Conservation (phyloP, 2,888 invertebrate genomes). For the Leptopilina syphax region DNA sequence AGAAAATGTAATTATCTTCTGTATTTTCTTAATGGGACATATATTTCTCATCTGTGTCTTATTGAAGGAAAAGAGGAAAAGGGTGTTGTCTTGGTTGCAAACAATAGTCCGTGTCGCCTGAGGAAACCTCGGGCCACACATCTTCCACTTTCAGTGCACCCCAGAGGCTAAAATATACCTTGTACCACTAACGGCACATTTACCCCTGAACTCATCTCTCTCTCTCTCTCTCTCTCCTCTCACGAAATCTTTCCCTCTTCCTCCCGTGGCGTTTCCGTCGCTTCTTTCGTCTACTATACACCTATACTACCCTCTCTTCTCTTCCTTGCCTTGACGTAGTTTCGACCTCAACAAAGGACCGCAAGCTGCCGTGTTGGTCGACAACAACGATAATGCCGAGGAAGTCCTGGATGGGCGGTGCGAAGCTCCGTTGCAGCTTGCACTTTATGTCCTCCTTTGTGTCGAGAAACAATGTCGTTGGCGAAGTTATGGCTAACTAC, state of each 20-base stretch:
- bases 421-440: conserved; percentile 44
- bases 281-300: conserved; percentile 10
- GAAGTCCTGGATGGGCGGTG: conserved; percentile 47
- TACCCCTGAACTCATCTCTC: conserved; percentile 15
- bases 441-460: conserved; percentile 50
- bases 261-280: background rate
- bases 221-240: background rate
- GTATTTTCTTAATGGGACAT: background rate
- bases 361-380: conserved; percentile 20
- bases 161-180: conserved; percentile 52
- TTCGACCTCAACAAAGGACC: conserved; percentile 46
- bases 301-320: background rate
- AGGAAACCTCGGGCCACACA: conserved; percentile 52
- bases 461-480: conserved; percentile 48
- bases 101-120: conserved; percentile 54
- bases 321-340: conserved; percentile 6
- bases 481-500: conserved; percentile 13
- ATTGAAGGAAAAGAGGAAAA: conserved; percentile 30
- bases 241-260: background rate
- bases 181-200: conserved; percentile 31
- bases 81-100: conserved; percentile 40
- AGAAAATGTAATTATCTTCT: conserved; percentile 4
- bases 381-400: conserved; percentile 39
- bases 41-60: conserved; percentile 26
- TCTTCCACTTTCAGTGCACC: conserved; percentile 50